Conservation (phyloP, 2,113 vertebrate genomes). For the Mustela nigripes region DNA sequence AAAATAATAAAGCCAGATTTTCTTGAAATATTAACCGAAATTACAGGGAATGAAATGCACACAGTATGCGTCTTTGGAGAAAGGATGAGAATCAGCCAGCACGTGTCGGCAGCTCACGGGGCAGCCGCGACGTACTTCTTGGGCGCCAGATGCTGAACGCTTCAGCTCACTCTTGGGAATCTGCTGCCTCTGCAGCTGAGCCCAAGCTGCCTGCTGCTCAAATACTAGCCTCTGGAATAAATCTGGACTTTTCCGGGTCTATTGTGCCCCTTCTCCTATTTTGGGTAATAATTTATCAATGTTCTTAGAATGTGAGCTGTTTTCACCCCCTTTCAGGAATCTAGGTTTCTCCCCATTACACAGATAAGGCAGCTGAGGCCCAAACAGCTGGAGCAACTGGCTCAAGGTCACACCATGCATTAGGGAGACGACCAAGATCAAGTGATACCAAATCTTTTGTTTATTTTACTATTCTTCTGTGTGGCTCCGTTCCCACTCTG, state of each 20-base stretch:
- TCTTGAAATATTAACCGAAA: background rate
- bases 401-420: background rate
- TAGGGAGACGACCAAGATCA: background rate
- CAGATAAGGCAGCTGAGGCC: background rate
- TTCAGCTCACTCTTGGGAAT: background rate
- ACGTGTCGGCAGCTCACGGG: background rate
- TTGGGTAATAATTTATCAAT: fast-evolving
- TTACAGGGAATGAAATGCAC: background rate
- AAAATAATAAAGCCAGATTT: background rate
- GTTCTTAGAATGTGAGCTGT: background rate
- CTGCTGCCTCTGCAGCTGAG: background rate
- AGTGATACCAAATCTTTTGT: background rate
- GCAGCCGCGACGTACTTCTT: background rate
- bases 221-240: background rate
- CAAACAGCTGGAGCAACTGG: no score
- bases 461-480: fast-evolving
- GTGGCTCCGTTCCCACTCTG: background rate
- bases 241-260: background rate
- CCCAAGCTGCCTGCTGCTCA: background rate
- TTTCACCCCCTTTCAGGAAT: background rate
- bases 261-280: background rate
- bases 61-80: fast-evolving
- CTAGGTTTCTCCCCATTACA: background rate
- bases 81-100: background rate
- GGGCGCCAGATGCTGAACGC: background rate